phyloP scores from a whole-genome alignment of 2,797 vertebrate genomes.

The Erethizon dorsatum region DNA sequence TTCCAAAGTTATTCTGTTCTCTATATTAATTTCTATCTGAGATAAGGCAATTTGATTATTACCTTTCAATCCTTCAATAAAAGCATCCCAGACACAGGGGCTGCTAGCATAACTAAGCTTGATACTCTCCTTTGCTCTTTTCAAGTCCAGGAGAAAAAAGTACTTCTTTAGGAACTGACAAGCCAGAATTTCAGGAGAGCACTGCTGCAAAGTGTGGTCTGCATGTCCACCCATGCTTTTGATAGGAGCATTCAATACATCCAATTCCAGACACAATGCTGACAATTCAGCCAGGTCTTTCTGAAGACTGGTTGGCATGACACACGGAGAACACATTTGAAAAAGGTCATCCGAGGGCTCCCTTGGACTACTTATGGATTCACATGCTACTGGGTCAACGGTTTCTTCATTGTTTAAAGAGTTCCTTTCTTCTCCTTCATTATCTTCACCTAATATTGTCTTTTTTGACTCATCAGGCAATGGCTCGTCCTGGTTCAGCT shows the following conservation, averaged over 20 bases:
- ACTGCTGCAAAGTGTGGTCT: constrained; percentile 37
- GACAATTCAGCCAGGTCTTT: constrained; percentile 92
- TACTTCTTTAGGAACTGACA: constrained; percentile 93
- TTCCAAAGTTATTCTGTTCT: neutral
- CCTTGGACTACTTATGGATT: neutral
- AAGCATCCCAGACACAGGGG: constrained; percentile 92
- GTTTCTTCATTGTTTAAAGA: constrained; percentile 49
- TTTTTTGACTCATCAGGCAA: constrained; percentile 73
- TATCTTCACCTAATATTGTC: constrained; percentile 57
- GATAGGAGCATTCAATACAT: constrained; percentile 79
- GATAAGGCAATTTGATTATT: constrained; percentile 44
- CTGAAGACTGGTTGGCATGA: constrained; percentile 89
- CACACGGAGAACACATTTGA: constrained; percentile 88
- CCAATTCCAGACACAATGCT: constrained; percentile 94
- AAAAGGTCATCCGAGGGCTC: constrained; percentile 78
- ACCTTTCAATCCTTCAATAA: constrained; percentile 95
- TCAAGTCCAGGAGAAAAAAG: constrained; percentile 96
- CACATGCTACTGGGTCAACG: neutral
- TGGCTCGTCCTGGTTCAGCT: neutral
- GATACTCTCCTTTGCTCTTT: constrained; percentile 94
- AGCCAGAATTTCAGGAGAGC: constrained; percentile 73
- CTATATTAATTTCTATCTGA: constrained; percentile 40
- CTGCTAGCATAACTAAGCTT: constrained; percentile 90
- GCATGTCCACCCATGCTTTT: constrained; percentile 17
- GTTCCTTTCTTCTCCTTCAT: constrained; percentile 62